These are phyloP conservation scores for Aleiodes testaceus DNA, from an alignment of 2,888 invertebrate genomes.

Conservation along the genomic window DNA sequence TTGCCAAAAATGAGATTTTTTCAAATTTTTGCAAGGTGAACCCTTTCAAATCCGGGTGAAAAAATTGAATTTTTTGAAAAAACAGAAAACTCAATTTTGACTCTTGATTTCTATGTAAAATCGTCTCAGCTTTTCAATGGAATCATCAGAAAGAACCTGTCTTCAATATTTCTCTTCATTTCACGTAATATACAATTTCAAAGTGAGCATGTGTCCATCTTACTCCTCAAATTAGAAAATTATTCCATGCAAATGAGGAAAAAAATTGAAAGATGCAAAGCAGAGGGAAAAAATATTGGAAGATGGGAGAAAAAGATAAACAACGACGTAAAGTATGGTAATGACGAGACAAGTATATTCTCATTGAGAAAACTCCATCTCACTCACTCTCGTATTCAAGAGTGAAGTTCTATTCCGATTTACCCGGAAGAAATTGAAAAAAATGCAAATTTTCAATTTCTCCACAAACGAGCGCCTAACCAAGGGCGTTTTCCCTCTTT, in stretches of 20 bases:
- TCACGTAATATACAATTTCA: too few relatives aligned
- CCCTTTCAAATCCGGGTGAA: too few relatives aligned
- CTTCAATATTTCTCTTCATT: too few relatives aligned
- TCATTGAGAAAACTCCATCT: constrained; percentile 27
- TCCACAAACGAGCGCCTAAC: not conserved
- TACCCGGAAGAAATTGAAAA: constrained; percentile 1
- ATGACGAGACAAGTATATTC: constrained; percentile 32
- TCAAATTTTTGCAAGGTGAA: too few relatives aligned
- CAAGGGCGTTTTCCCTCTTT: not conserved
- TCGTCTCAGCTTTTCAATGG: too few relatives aligned
- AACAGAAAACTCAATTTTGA: too few relatives aligned
- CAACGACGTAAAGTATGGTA: constrained; percentile 15
- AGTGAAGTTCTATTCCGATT: constrained; percentile 20
- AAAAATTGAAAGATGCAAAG: not conserved
- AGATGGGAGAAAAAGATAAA: not conserved
- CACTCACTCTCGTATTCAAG: not conserved
- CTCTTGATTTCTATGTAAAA: too few relatives aligned
- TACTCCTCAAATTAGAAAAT: too few relatives aligned
- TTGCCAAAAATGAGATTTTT: too few relatives aligned
- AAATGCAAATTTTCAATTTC: constrained; percentile 38
- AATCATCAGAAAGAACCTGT: too few relatives aligned
- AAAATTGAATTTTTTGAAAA: too few relatives aligned
- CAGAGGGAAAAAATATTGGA: constrained; percentile 6
- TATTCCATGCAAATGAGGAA: constrained; percentile 7
- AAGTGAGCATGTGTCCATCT: too few relatives aligned